Base-by-base conservation (phyloP, 1,140 invertebrate species). In the Zaprionus capensis region DNA sequence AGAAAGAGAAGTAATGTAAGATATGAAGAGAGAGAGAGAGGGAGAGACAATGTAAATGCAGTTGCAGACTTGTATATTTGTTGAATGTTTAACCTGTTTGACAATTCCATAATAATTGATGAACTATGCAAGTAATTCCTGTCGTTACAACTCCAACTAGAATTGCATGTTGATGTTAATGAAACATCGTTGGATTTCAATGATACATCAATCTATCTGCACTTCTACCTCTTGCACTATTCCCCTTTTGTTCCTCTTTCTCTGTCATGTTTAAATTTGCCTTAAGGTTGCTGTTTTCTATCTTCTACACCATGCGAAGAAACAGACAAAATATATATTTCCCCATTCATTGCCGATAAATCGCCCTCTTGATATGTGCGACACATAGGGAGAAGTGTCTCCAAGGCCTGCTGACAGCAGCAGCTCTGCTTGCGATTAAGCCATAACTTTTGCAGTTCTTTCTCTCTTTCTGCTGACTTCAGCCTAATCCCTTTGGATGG, bases 401-500 rank as follows among this genome's bases (percentile, higher is more conserved):
- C 17, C 20, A 15, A 38, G 11, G 55, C 22, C 56, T 73, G 64
- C 64, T 31, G 36, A 56, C 56, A 67, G 49, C 57, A 56, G 65
- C 65, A 46, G 41, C 53, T 72, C 58, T 41, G 38, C 41, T 9
- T 46, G 31, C 9, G 53, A 65, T 56, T 56, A 57, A 51, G 62
- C 57, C 31, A 67, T 36, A 62, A 61, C 34, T 72, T 53, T 46
- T 61, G 38, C 70, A 59, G 17, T 69, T 70, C 22, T 26, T 66
- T 26, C 24, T 26, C 24, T 4, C 24, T 26, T 26, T 77, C 56
- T 59, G 76, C 67, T 76, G 67, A 71, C 73, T 78, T 57, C 51
- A 71, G 76, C 67, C 70, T 78, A 78, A 78, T 78, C 76, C 76
- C 72, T 63, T 57, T 71, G 66, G 12, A 11, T 55, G 51, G 44